Conservation (phyloP, 1,140 invertebrate genomes). For the Drosophila mayri region DNA sequence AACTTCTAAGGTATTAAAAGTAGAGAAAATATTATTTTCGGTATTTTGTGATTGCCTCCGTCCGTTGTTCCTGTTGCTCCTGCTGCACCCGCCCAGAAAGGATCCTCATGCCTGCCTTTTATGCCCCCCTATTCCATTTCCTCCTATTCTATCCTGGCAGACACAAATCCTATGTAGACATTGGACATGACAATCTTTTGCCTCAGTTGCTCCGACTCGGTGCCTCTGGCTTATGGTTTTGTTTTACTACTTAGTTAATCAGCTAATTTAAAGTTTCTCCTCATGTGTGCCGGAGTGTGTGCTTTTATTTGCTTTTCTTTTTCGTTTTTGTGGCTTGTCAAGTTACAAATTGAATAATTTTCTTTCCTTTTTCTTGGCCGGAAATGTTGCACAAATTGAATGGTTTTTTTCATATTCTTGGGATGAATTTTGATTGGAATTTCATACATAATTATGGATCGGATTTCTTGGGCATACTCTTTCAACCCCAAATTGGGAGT, state of each 20-base stretch:
- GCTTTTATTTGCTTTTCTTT: slow-evolving; percentile 27
- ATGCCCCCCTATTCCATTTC: slow-evolving; percentile 12
- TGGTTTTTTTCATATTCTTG: slow-evolving; percentile 19
- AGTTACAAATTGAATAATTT: slow-evolving; percentile 50
- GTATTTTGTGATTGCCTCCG: slow-evolving; percentile 78
- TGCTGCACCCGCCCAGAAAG: neutral
- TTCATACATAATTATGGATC: slow-evolving; percentile 33
- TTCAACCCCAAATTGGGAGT: slow-evolving; percentile 31
- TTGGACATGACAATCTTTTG: slow-evolving; percentile 59
- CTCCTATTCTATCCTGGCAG: slow-evolving; percentile 37
- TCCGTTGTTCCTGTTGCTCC: slow-evolving; percentile 53
- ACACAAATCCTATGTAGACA: slow-evolving; percentile 73
- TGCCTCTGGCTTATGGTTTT: slow-evolving; percentile 66
- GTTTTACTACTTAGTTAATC: slow-evolving; percentile 80
- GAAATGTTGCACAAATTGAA: slow-evolving; percentile 32
- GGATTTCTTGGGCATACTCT: slow-evolving; percentile 22
- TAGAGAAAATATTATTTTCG: slow-evolving; percentile 74
- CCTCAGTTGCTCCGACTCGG: slow-evolving; percentile 29
- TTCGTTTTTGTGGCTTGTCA: slow-evolving; percentile 35
- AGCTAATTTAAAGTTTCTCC: slow-evolving; percentile 74
- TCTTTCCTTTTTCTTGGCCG: neutral
- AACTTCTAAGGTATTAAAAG: slow-evolving; percentile 13
- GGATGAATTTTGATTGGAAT: slow-evolving; percentile 32
- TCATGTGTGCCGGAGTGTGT: slow-evolving; percentile 20
- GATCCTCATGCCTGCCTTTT: slow-evolving; percentile 1